These are phyloP conservation scores for Incurvaria masculella DNA, from an alignment of 2,888 invertebrate genomes.

Conservation along the genomic window DNA sequence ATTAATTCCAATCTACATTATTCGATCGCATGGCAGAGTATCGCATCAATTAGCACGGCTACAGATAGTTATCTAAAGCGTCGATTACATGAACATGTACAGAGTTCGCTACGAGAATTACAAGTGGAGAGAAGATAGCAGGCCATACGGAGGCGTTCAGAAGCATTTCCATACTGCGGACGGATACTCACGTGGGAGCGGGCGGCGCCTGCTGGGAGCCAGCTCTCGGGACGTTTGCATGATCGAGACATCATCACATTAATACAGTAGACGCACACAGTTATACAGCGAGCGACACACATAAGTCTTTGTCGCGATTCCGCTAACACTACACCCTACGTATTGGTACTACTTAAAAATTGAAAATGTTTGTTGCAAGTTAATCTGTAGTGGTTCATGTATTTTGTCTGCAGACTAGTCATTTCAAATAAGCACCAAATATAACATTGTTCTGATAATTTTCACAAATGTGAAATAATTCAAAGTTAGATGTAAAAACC, in stretches of 20 bases:
- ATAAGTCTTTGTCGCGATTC: no score
- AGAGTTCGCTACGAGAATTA: neutral
- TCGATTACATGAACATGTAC: neutral
- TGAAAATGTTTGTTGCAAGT: no score
- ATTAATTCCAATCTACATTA: no score
- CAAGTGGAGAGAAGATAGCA: neutral
- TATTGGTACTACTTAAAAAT: no score
- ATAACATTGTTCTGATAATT: no score
- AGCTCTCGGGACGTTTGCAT: constrained; percentile 46
- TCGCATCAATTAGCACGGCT: neutral
- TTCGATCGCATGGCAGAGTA: no score
- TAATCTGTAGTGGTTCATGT: no score
- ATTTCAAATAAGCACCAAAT: no score
- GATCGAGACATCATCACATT: constrained; percentile 55
- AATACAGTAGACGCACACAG: constrained; percentile 24
- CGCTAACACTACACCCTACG: no score
- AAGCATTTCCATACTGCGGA: neutral
- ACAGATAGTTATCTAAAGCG: neutral
- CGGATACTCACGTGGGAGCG: neutral
- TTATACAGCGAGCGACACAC: neutral
- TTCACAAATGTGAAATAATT: no score
- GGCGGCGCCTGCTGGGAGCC: neutral
- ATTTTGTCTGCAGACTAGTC: no score
- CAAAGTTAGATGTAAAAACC: no score
- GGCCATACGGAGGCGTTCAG: neutral